Conservation (phyloP, 2,113 vertebrate genomes). For the Gavialis gangeticus region DNA sequence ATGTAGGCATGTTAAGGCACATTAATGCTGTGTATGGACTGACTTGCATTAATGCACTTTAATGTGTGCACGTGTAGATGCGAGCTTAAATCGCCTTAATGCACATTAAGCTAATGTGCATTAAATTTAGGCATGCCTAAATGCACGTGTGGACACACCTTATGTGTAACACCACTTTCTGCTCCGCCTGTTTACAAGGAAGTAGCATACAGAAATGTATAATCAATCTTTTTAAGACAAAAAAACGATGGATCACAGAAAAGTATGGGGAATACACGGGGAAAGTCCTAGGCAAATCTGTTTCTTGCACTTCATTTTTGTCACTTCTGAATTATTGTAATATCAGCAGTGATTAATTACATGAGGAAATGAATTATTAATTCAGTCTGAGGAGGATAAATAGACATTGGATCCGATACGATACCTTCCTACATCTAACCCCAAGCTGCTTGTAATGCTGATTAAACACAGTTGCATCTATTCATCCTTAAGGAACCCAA, state of each 20-base stretch:
- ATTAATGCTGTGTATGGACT: no score
- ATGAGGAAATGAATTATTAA: not conserved
- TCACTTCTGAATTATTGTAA: not conserved
- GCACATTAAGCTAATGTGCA: no score
- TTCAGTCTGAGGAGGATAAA: not conserved
- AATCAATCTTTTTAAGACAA: not conserved
- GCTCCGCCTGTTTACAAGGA: not conserved
- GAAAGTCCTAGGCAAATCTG: not conserved
- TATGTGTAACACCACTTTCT: not conserved
- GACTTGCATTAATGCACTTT: no score
- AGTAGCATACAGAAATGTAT: not conserved
- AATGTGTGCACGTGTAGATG: no score
- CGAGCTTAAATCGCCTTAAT: no score
- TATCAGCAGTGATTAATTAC: not conserved
- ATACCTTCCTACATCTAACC: not conserved
- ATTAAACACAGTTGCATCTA: not conserved
- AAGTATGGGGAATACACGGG: not conserved
- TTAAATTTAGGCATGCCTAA: no score
- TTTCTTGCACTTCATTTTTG: not conserved
- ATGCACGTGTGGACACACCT: fast-evolving
- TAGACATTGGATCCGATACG: not conserved
- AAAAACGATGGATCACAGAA: not conserved
- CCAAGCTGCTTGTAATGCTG: not conserved
- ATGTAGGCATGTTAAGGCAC: no score
- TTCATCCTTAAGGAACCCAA: not conserved